These are phyloP conservation scores for Epinephelus cyanopodus DNA, from an alignment of 2,113 vertebrate species.

Conservation along the genomic window DNA sequence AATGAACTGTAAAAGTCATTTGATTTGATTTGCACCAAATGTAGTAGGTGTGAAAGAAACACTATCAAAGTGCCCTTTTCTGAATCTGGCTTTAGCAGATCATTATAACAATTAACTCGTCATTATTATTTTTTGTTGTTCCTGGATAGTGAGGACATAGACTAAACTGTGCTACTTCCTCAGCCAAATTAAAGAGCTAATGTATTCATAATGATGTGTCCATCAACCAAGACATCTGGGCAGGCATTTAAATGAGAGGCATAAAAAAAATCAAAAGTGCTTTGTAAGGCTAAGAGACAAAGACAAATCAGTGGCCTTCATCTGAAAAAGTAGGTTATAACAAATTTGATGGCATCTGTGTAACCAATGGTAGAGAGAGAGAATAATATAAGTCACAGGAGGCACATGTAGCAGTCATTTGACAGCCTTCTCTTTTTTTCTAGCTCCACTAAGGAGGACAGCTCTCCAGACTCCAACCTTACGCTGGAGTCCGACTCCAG, in stretches of 20 bases:
- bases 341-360: conserved; percentile 12
- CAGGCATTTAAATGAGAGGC: neutral
- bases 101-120: neutral
- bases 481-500: conserved; percentile 84
- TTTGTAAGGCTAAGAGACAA: conserved; percentile 2
- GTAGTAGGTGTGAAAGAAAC: too few relatives aligned
- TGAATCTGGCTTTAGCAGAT: neutral
- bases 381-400: neutral
- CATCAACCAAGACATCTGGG: conserved; percentile 13
- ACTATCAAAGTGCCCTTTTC: neutral
- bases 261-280: neutral
- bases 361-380: neutral
- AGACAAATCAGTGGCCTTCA: conserved; percentile 36
- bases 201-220: conserved; percentile 25
- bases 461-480: conserved; percentile 84
- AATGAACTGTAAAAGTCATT: too few relatives aligned
- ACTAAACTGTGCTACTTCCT: neutral
- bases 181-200: conserved; percentile 20
- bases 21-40: too few relatives aligned
- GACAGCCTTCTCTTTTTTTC: conserved; percentile 53
- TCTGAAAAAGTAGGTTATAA: conserved; percentile 30
- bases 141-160: neutral
- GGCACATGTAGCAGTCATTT: conserved; percentile 22
- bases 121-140: neutral
- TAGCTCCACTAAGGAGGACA: conserved; percentile 78